These are phyloP conservation scores for Seira sanloemensis DNA, from an alignment of 2,888 invertebrate genomes.

Conservation along the genomic window DNA sequence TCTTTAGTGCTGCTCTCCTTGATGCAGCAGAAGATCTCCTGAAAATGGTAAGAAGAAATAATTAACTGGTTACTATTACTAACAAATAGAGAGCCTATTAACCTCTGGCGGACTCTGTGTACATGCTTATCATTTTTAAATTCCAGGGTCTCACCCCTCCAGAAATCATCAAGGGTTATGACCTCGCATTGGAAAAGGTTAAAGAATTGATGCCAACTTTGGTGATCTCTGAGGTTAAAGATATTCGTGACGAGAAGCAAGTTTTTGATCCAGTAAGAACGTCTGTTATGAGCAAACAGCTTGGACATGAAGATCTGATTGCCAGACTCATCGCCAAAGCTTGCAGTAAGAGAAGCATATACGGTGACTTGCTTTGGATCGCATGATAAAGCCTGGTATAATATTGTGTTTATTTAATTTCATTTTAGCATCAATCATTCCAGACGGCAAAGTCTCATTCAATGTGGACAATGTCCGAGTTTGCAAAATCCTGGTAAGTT, in stretches of 20 bases:
- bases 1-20: constrained; percentile 93
- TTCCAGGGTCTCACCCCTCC: constrained; percentile 93
- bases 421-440: constrained; percentile 85
- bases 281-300: constrained; percentile 97
- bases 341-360: constrained; percentile 78
- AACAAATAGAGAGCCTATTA: too few species aligned
- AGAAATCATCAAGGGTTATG: constrained; percentile 97
- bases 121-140: too few species aligned
- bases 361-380: not conserved
- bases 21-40: constrained; percentile 95
- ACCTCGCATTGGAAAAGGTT: constrained; percentile 91
- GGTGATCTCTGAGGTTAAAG: constrained; percentile 86
- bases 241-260: constrained; percentile 81
- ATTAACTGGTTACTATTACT: not conserved
- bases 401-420: not conserved
- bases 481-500: constrained; percentile 82
- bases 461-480: constrained; percentile 98
- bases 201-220: constrained; percentile 91
- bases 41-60: constrained; percentile 80
- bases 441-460: constrained; percentile 87
- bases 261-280: constrained; percentile 86
- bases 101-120: too few species aligned
- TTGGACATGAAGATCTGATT: constrained; percentile 96
- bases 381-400: too few species aligned
- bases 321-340: constrained; percentile 90